Conservation (phyloP, 2,113 vertebrate genomes). For the Pyrgilauda ruficollis region DNA sequence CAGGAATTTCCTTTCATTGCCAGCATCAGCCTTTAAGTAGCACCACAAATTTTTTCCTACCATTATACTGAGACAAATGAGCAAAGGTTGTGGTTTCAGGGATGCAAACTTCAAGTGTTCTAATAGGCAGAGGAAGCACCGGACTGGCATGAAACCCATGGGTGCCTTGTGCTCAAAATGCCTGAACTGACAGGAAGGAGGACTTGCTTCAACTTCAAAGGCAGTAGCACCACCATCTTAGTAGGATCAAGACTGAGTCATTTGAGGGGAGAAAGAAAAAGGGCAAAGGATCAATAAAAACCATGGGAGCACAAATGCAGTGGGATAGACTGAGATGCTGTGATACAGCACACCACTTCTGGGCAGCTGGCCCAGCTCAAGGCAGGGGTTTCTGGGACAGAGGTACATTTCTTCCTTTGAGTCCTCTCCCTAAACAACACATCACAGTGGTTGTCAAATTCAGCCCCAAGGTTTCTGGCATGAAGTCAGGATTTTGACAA, state of each 20-base stretch:
- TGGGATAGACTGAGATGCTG: background rate
- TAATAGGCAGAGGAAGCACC: background rate
- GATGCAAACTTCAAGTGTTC: background rate
- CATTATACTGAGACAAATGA: background rate
- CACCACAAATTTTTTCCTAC: conserved; percentile 25
- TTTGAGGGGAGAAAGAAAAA: background rate
- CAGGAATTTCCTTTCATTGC: conserved; percentile 56
- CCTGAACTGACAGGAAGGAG: background rate
- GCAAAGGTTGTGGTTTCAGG: background rate
- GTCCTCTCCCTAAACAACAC: background rate
- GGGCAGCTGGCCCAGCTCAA: background rate
- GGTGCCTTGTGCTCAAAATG: background rate
- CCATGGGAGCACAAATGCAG: background rate
- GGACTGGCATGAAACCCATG: background rate
- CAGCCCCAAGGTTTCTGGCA: conserved; percentile 22
- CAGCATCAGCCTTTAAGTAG: conserved; percentile 48
- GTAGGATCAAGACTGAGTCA: background rate
- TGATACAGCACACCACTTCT: background rate
- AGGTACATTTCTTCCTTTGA: conserved; percentile 36
- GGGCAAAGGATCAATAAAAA: background rate
- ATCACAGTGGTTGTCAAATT: background rate
- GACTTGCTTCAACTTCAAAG: background rate
- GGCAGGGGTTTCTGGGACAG: background rate
- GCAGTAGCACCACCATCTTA: background rate
- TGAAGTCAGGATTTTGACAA: background rate